These are phyloP conservation scores for Leucosticte australis DNA, from an alignment of 2,113 vertebrate genomes.

Conservation along the genomic window DNA sequence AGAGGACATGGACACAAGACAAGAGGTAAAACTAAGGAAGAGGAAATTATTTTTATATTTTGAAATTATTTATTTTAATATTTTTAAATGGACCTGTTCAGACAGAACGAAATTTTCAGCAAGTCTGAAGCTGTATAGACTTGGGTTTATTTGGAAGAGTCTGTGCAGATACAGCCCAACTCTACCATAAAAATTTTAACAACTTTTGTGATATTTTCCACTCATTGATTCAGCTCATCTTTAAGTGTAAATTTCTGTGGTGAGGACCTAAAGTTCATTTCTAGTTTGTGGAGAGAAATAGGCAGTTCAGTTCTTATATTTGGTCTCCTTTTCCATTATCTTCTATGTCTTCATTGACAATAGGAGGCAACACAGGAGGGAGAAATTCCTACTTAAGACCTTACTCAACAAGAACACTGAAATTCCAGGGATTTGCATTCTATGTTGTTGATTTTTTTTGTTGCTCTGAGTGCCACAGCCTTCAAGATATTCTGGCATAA, in stretches of 20 bases:
- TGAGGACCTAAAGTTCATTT: not conserved
- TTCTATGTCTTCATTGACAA: not conserved
- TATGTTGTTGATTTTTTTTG: not conserved
- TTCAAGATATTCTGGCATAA: not conserved
- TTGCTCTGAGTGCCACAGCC: not conserved
- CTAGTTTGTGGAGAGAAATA: not conserved
- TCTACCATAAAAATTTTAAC: not conserved
- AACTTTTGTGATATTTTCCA: not conserved
- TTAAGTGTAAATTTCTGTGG: not conserved
- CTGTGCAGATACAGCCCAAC: not conserved
- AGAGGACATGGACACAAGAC: not conserved
- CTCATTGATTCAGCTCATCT: not conserved
- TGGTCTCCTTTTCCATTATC: not conserved
- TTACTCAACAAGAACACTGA: not conserved
- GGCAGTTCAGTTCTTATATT: not conserved
- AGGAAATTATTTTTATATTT: not conserved
- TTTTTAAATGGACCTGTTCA: not conserved
- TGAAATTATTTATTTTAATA: not conserved
- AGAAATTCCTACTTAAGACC: not conserved
- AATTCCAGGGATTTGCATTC: not conserved
- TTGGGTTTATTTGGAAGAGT: not conserved
- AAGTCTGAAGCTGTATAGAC: not conserved
- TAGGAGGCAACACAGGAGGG: not conserved
- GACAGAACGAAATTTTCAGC: not conserved
- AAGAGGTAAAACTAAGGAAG: constrained; percentile 59